A percentile compares a stretch with the other conserved stretches of the same genome.
Conservation (phyloP, 2,888 invertebrate genomes). For the Dimorphilus gyrociliatus region DNA sequence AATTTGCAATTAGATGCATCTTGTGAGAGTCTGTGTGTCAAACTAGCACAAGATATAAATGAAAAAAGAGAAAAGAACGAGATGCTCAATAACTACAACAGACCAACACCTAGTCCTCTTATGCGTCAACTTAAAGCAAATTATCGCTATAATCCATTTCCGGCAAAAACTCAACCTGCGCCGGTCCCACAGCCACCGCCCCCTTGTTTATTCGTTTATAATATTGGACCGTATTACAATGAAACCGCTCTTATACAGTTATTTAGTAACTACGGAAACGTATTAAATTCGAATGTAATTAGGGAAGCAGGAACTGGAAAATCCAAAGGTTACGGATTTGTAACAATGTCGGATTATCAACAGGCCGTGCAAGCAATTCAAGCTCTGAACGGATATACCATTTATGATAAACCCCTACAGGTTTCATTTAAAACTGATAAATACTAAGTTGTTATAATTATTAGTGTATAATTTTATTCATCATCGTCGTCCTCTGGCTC, state of each 20-base stretch:
- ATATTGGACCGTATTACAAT: slow-evolving; percentile 35
- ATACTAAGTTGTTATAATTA: too few species aligned
- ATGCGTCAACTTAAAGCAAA: too few species aligned
- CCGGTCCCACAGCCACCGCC: too few species aligned
- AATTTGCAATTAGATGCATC: slow-evolving; percentile 63
- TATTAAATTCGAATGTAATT: slow-evolving; percentile 36
- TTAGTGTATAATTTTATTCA: too few species aligned
- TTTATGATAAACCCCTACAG: slow-evolving; percentile 29
- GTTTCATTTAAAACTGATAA: slow-evolving; percentile 32
- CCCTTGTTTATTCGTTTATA: slow-evolving; percentile 38
- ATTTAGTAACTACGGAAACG: slow-evolving; percentile 35
- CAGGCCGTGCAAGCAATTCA: slow-evolving; percentile 35
- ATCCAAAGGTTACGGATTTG: slow-evolving; percentile 38
- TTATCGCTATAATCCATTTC: too few species aligned
- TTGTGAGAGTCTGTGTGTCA: slow-evolving; percentile 63
- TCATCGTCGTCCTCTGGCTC: too few species aligned
- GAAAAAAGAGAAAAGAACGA: slow-evolving; percentile 14
- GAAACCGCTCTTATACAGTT: slow-evolving; percentile 34
- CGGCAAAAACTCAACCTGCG: too few species aligned
- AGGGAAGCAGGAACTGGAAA: slow-evolving; percentile 26
- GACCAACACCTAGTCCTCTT: slow-evolving; percentile 3
- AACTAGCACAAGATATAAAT: slow-evolving; percentile 61
- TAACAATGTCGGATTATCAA: slow-evolving; percentile 35
- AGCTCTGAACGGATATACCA: slow-evolving; percentile 31
- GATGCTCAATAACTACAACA: not conserved